Conservation (phyloP, 1,140 invertebrate species). For the Cryptotermes secundus region DNA sequence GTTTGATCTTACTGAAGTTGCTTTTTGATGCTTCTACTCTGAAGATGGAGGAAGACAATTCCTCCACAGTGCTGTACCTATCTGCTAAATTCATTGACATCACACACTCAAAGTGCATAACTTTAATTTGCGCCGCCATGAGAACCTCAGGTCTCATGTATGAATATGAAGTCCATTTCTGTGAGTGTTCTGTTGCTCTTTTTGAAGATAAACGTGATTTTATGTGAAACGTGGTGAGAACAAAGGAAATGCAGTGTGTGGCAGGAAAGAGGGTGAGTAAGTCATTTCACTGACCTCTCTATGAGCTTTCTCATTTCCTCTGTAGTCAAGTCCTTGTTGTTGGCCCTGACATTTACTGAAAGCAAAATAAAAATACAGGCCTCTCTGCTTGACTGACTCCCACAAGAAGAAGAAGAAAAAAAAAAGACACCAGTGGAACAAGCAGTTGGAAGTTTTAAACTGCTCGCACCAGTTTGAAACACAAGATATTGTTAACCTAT, state of each 20-base stretch:
- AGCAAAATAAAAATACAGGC: conserved; percentile 41
- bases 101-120: too few species aligned
- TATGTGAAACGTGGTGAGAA: neutral
- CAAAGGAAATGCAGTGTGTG: conserved; percentile 20
- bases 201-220: neutral
- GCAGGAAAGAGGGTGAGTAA: conserved; percentile 5
- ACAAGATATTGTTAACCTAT: conserved; percentile 3
- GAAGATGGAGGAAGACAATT: too few species aligned
- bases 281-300: conserved; percentile 75
- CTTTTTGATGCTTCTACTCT: too few species aligned
- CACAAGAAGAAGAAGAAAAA: neutral
- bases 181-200: neutral
- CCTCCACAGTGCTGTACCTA: too few species aligned
- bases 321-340: conserved; percentile 85
- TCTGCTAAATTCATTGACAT: too few species aligned
- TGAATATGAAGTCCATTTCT: neutral
- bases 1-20: too few species aligned
- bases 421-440: neutral
- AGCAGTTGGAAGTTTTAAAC: too few species aligned
- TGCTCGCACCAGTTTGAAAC: too few species aligned
- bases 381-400: neutral
- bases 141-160: too few species aligned
- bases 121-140: too few species aligned
- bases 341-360: conserved; percentile 69
- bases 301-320: conserved; percentile 95